Evolutionary conservation across 2,888 invertebrate genomes (phyloP).

Genomic region (Tetramorium bicarinatum): DNA sequence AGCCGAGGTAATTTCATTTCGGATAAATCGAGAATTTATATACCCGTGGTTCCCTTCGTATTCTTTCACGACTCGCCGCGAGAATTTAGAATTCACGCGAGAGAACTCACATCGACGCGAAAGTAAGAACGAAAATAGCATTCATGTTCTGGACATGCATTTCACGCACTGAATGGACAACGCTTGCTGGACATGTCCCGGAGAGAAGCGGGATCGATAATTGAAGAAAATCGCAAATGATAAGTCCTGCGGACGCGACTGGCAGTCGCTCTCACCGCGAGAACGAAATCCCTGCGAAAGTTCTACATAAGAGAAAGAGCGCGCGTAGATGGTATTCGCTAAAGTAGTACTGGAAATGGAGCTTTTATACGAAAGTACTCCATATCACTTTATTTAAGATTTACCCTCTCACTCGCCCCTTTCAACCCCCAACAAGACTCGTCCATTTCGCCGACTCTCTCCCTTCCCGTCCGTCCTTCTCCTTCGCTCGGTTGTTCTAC

Average conservation of each 20-base stretch:
- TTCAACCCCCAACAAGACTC: conserved; percentile 86
- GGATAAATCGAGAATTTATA: conserved; percentile 38
- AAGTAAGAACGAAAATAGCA: neutral
- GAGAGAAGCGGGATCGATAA: conserved; percentile 34
- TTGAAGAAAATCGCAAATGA: conserved; percentile 48
- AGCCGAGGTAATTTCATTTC: conserved; percentile 11
- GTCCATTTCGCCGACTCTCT: conserved; percentile 85
- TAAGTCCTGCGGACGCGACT: conserved; percentile 36
- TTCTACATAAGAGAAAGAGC: conserved; percentile 62
- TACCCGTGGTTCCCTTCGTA: neutral
- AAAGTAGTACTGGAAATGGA: conserved; percentile 84
- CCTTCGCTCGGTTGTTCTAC: conserved; percentile 73
- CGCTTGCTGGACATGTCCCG: neutral
- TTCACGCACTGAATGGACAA: neutral
- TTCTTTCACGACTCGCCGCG: neutral
- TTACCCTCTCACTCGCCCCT: conserved; percentile 86
- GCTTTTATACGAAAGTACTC: conserved; percentile 86
- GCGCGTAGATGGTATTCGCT: conserved; percentile 78
- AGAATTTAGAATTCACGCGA: conserved; percentile 19
- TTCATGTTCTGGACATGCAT: neutral
- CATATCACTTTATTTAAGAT: conserved; percentile 87
- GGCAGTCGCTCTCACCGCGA: conserved; percentile 62
- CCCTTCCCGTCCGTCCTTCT: conserved; percentile 58
- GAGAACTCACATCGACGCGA: neutral
- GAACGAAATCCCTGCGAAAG: conserved; percentile 74